phyloP scores from a whole-genome alignment of 2,888 invertebrate genomes.

The Hedya salicella region DNA sequence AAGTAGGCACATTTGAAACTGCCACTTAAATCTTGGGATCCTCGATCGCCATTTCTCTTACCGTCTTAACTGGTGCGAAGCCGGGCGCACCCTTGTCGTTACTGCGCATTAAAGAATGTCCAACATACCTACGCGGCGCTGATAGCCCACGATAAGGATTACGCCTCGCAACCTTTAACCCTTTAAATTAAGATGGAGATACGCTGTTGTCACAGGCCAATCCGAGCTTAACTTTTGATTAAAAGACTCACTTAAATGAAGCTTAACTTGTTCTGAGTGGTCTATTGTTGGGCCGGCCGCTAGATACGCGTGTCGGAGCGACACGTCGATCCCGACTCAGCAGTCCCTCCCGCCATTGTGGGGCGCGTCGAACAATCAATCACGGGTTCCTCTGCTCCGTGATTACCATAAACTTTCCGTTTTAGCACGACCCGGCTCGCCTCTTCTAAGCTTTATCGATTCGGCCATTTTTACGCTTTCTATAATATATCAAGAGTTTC shows the following conservation, averaged over 20 bases:
- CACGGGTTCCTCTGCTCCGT: slow-evolving; percentile 75
- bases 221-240: slow-evolving; percentile 43
- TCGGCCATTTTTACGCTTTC: slow-evolving; percentile 74
- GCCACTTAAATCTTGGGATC: slow-evolving; percentile 83
- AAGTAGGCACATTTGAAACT: slow-evolving; percentile 84
- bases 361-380: slow-evolving; percentile 77
- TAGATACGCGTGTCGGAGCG: slow-evolving; percentile 51
- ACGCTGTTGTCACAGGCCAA: slow-evolving; percentile 38
- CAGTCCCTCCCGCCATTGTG: slow-evolving; percentile 53
- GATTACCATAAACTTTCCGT: slow-evolving; percentile 84
- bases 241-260: slow-evolving; percentile 41
- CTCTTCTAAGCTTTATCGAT: slow-evolving; percentile 81
- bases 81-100: slow-evolving; percentile 68
- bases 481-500: slow-evolving; percentile 71
- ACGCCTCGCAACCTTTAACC: slow-evolving; percentile 39
- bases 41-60: slow-evolving; percentile 81
- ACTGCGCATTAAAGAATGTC: slow-evolving; percentile 66
- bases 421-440: slow-evolving; percentile 76
- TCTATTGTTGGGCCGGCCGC: slow-evolving; percentile 33
- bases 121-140: slow-evolving; percentile 56
- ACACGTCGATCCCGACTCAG: slow-evolving; percentile 53
- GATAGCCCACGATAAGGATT: slow-evolving; percentile 44
- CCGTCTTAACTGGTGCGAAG: slow-evolving; percentile 69
- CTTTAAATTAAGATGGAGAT: slow-evolving; percentile 43
- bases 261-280: slow-evolving; percentile 42